phyloP scores from a whole-genome alignment of 2,113 vertebrate species.

The Datnioides undecimradiatus region DNA sequence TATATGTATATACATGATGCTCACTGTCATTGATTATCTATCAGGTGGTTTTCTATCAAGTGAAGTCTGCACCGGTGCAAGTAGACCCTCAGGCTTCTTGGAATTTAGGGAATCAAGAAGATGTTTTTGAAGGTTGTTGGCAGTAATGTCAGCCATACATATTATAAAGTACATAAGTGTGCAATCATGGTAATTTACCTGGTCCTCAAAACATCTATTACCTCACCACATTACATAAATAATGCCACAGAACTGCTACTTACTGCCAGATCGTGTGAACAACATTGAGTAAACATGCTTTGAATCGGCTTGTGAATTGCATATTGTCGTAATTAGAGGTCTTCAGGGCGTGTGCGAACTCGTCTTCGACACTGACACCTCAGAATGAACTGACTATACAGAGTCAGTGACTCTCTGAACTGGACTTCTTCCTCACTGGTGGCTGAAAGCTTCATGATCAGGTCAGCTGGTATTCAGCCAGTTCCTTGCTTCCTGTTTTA shows the following conservation, averaged over 20 bases:
- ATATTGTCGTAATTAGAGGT: too few species aligned
- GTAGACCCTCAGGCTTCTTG: background rate
- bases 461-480: background rate
- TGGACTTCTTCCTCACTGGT: background rate
- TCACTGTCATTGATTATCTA: slow-evolving; percentile 13
- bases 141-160: background rate
- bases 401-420: background rate
- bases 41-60: background rate
- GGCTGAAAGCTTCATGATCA: slow-evolving; percentile 22
- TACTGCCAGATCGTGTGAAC: background rate
- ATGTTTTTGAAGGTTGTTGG: background rate
- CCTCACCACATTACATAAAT: background rate
- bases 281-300: background rate
- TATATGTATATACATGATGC: slow-evolving; percentile 18
- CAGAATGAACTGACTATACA: background rate
- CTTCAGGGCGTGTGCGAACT: background rate
- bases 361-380: background rate
- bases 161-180: background rate
- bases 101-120: background rate
- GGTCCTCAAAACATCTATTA: slow-evolving; percentile 4
- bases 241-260: too few species aligned
- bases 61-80: background rate
- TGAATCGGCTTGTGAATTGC: background rate
- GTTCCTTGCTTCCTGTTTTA: slow-evolving; percentile 19
- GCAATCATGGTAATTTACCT: background rate